Evolutionary conservation across 1,140 invertebrate species (phyloP), one percentile per base, ranked within the genome.

Genomic region (Ectropis grisescens): DNA sequence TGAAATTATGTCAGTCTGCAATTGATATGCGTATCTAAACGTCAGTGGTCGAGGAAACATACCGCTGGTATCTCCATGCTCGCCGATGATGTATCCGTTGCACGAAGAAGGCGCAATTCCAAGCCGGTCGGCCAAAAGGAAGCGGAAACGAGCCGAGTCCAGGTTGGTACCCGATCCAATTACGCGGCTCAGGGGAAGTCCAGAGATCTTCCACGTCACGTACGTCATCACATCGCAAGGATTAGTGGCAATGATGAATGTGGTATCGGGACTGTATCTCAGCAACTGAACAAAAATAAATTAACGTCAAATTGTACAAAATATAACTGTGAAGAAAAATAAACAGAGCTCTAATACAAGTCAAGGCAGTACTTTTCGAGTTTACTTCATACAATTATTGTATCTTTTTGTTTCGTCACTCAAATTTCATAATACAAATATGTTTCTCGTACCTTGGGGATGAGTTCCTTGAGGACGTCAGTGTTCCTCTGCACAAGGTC

Each of bases 131-230:
- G 92, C 93, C 29, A 97, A 84, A 10, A 95, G 79, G 79, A 94
- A 96, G n/a, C 93, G 87, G 82, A 97, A 96, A 25, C 95, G 83
- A 0, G 93, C 92, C 0, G 94, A 94, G 75, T 97, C 95, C 25
- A 97, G 82, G 80, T 96, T 96, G 3, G 94, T 96, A 11, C 95
- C 95, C 24, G 93, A 94, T 11, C 95, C 95, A 56, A 97, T 91
- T 5, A 97, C 92, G 22, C 90, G 87, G 58, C 95, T 87, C 57
- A 90, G 90, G 8, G 94, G 94, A 41, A 97, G 80, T 1, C 94
- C 94, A 41, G 93, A 95, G 14, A 96, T 60, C 67, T 95, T 96
- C 94, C 94, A 97, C 2, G 94, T 90, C n/a, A 96, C 92, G 58
- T 95, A 96, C 2, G 94, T 95, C 38, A 97, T 75, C 48, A 96